Conservation (phyloP, 2,888 invertebrate species). For the Dione vanillae region DNA sequence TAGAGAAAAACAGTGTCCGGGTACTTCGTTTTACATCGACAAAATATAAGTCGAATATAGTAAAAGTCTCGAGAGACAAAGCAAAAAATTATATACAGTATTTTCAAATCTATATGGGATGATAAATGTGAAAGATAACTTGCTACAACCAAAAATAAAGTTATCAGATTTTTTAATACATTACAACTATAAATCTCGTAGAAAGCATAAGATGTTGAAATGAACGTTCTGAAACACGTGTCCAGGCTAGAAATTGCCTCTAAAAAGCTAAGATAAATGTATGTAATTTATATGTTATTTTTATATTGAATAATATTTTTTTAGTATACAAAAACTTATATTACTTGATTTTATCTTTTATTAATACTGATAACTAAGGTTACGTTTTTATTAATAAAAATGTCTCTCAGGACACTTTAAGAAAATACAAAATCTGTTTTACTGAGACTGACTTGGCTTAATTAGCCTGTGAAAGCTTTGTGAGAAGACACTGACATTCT, state of each 20-base stretch:
- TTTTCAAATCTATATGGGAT: too few relatives aligned
- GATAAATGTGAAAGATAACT: background rate
- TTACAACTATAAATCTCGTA: conserved; percentile 30
- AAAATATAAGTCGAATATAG: too few relatives aligned
- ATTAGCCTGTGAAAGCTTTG: background rate
- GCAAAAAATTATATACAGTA: too few relatives aligned
- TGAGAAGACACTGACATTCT: background rate
- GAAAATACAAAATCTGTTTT: conserved; percentile 1
- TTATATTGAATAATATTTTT: too few relatives aligned
- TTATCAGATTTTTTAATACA: conserved; percentile 34
- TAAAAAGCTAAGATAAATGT: conserved; percentile 25
- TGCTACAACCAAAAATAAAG: background rate
- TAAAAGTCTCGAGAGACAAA: too few relatives aligned
- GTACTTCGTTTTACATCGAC: too few relatives aligned
- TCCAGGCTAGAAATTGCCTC: conserved; percentile 17
- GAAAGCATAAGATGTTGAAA: conserved; percentile 21
- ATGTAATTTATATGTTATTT: conserved; percentile 20
- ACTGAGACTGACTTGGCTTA: background rate
- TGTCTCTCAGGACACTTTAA: background rate
- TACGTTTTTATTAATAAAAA: background rate
- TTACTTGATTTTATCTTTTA: too few relatives aligned
- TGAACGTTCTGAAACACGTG: conserved; percentile 28
- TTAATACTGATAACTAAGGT: too few relatives aligned
- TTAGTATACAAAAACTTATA: background rate
- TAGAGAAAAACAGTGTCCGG: too few relatives aligned